A percentile compares a stretch with the other conserved stretches of the same genome.
Conservation (phyloP, 2,797 vertebrate species). For the Muscicapa striata region DNA sequence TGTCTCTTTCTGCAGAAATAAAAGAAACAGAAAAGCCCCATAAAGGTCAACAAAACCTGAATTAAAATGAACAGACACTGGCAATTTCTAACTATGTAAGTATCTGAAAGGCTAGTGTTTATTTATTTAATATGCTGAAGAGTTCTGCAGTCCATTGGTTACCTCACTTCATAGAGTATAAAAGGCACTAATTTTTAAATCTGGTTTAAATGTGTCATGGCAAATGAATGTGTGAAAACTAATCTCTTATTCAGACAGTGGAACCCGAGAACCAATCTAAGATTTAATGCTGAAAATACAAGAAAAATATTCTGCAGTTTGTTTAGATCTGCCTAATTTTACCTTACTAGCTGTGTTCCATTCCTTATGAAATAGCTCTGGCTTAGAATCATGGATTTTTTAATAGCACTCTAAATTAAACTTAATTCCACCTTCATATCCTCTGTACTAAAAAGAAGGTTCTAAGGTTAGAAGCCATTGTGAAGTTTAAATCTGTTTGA, state of each 20-base stretch:
- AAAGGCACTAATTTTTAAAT: background rate
- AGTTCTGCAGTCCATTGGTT: background rate
- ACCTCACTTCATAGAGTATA: background rate
- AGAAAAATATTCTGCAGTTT: background rate
- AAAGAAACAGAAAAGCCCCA: background rate
- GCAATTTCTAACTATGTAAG: background rate
- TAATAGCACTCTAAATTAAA: constrained; percentile 17
- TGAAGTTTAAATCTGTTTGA: constrained; percentile 2
- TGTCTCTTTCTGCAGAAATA: background rate
- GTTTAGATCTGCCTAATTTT: background rate
- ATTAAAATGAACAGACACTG: background rate
- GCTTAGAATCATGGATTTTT: background rate
- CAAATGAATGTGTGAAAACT: background rate
- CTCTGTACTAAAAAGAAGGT: background rate
- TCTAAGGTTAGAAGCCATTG: constrained; percentile 1
- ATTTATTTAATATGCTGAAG: background rate
- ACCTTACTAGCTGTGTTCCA: background rate
- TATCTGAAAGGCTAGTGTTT: background rate
- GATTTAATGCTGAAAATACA: background rate
- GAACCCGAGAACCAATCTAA: background rate
- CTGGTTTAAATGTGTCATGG: background rate
- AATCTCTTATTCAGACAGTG: background rate
- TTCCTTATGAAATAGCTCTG: background rate
- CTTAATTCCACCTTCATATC: constrained; percentile 1
- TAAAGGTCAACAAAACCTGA: background rate